Evolutionary conservation across 2,113 vertebrate genomes (phyloP).

Genomic region (Laterallus jamaicensis): DNA sequence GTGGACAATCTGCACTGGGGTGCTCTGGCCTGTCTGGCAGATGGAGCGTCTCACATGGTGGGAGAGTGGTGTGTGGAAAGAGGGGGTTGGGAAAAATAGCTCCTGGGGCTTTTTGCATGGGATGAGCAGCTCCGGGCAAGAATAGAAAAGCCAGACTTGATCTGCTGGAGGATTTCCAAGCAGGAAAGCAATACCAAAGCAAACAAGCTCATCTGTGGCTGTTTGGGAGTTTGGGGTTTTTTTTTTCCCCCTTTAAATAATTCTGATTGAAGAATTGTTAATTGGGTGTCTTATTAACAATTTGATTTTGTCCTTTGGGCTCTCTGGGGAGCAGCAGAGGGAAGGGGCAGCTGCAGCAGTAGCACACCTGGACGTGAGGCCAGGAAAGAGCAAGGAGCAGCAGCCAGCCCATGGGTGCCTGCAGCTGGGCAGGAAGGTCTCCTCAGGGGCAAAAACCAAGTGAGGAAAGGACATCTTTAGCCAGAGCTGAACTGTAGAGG

Average conservation of each 20-base stretch:
- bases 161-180: not conserved
- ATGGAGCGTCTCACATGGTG: too few species aligned
- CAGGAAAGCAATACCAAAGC: not conserved
- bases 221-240: too few species aligned
- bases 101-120: not conserved
- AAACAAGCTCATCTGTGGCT: not conserved
- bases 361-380: not conserved
- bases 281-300: conserved; percentile 10
- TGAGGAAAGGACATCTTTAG: not conserved
- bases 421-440: rapidly evolving
- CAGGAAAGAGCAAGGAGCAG: not conserved
- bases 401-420: not conserved
- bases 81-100: not conserved
- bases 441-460: not conserved
- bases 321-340: not conserved
- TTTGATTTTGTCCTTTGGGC: not conserved
- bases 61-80: too few species aligned
- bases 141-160: not conserved
- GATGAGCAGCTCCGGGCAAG: not conserved
- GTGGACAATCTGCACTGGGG: rapidly evolving
- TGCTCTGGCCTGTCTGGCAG: not conserved
- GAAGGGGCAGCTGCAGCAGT: not conserved
- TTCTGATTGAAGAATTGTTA: not conserved
- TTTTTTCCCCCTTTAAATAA: not conserved
- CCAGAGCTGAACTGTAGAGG: not conserved